A percentile compares a stretch with the other conserved stretches of the same genome.
phyloP scores from a whole-genome alignment of 2,888 invertebrate genomes.

The Caenorhabditis sp. region DNA sequence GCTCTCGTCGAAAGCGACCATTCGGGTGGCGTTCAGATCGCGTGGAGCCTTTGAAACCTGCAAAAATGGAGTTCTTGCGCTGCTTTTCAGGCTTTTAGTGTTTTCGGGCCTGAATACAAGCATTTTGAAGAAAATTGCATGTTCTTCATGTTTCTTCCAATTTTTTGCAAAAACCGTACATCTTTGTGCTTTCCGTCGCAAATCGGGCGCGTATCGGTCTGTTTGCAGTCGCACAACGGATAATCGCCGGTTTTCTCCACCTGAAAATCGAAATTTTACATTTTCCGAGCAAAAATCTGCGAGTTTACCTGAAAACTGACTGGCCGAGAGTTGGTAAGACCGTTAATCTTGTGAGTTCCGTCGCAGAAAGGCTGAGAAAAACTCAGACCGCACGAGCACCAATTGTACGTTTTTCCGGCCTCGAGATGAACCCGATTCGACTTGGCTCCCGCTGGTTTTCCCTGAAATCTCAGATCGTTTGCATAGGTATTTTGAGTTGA shows the following conservation, averaged over 20 bases:
- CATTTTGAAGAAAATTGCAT: not conserved
- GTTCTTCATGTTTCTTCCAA: constrained; percentile 1
- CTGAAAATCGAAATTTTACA: constrained; percentile 71
- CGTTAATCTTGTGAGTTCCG: constrained; percentile 87
- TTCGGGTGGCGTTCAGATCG: constrained; percentile 58
- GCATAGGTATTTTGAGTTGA: too few relatives aligned
- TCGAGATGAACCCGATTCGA: constrained; percentile 78
- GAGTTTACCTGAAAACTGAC: constrained; percentile 84
- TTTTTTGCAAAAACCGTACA: constrained; percentile 42
- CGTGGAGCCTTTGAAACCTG: constrained; percentile 65
- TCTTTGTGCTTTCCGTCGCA: constrained; percentile 94
- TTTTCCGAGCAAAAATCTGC: too few relatives aligned
- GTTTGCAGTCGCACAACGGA: constrained; percentile 98
- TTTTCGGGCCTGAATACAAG: too few relatives aligned
- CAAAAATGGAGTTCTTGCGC: too few relatives aligned
- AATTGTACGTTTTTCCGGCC: constrained; percentile 86
- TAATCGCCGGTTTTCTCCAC: constrained; percentile 89
- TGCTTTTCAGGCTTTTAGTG: too few relatives aligned
- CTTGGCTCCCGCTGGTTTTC: constrained; percentile 60
- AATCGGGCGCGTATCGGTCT: constrained; percentile 92
- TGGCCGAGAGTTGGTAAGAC: constrained; percentile 87
- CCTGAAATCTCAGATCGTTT: too few relatives aligned
- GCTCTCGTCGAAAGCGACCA: constrained; percentile 65
- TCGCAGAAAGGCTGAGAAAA: constrained; percentile 93
- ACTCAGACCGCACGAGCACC: constrained; percentile 95